phyloP scores from a whole-genome alignment of 2,113 vertebrate species.

The Lampris incognitus region DNA sequence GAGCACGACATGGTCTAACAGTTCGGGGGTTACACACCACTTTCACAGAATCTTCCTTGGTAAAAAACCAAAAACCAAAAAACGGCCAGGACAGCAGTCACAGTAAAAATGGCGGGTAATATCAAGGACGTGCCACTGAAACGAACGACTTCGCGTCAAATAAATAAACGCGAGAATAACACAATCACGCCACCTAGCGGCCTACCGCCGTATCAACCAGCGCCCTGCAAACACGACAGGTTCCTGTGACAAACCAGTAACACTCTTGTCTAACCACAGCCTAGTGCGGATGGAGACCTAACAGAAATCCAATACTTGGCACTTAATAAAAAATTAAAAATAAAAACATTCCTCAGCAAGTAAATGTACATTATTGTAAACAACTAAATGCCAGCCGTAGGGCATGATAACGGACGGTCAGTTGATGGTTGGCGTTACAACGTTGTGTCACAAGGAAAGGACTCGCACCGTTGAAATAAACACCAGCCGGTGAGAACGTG shows the following conservation, averaged over 20 bases:
- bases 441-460: constrained; percentile 41
- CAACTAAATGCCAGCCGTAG: constrained; percentile 59
- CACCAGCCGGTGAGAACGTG: constrained; percentile 12
- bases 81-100: constrained; percentile 39
- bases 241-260: constrained; percentile 58
- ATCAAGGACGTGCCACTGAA: constrained; percentile 58
- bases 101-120: constrained; percentile 48
- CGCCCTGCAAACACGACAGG: constrained; percentile 69
- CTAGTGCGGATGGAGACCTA: constrained; percentile 60
- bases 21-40: constrained; percentile 57
- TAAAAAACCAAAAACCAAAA: constrained; percentile 42
- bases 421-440: constrained; percentile 61
- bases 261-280: constrained; percentile 66
- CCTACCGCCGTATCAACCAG: constrained; percentile 35
- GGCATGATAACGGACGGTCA: constrained; percentile 62
- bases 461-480: constrained; percentile 26
- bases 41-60: constrained; percentile 66
- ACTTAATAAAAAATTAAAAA: constrained; percentile 60
- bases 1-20: constrained; percentile 66
- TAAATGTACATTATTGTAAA: constrained; percentile 78
- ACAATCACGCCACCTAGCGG: constrained; percentile 52
- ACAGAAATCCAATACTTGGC: constrained; percentile 70
- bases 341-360: constrained; percentile 73
- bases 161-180: constrained; percentile 63
- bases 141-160: constrained; percentile 46